Base-by-base conservation (phyloP, 2,113 vertebrate genomes). In the Rafetus swinhoei region DNA sequence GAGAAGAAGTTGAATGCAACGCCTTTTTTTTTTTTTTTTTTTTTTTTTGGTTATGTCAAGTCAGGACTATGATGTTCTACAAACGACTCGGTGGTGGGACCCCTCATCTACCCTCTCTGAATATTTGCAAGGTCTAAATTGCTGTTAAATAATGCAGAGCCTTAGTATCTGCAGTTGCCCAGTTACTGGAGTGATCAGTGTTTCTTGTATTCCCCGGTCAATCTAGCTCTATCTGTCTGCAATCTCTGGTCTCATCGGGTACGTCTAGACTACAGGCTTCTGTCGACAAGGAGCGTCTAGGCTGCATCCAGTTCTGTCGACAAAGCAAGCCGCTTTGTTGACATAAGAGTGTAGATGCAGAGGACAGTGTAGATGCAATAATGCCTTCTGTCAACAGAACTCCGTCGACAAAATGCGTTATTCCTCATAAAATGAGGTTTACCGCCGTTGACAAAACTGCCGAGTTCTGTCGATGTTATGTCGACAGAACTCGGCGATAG, bases 1-100 rank as follows among this genome's bases (percentile, higher is more conserved):
- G 59, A 88, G 94, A 95, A 93, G 82, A 95, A 95, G 80, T 86
- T n/a, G 92, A 86, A 93, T 86, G 91, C 93, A 86, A 93, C 77
- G 82, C 91, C 10, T 77, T 89, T 85, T 39, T 69, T 22, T 77
- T 72, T 89, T 85, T 39, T 69, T 77, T 89, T 85, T 39, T 69
- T 22, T 77, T 72, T 89, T 85, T 39, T 69, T 22, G 80, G 29
- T 85, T 91, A 2, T 59, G 92, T 91, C 92, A 94, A 18, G 92
- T 80, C 94, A 94, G 92, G 92, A 94, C 79, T 0, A 21, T 59
- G 90, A 92, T 35, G 39, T 55, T 92, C 86, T 87, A 56, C 86
- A 82, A 90, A 94, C 27, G 85, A 90, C 90, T 93, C 86, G 72
- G 84, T 0, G 74, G 84, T 0, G 74, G 91, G 88, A 81, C 86